Evolutionary conservation across 1,140 invertebrate genomes (phyloP), one percentile per base, ranked within the genome.

Genomic region (Mizuhopecten yessoensis): DNA sequence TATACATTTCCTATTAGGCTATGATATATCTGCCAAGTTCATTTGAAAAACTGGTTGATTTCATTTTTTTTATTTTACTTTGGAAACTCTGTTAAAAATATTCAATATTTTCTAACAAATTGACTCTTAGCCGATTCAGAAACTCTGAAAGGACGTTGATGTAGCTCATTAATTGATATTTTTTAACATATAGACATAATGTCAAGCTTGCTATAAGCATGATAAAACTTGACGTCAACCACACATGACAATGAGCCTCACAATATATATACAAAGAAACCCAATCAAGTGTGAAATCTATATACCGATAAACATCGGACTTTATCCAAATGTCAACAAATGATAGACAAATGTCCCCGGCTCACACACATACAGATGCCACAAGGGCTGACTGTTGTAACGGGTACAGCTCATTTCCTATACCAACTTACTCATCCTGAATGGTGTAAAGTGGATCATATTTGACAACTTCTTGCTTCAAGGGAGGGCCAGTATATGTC

Each of bases 321-420:
- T 75, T n/a, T 75, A 75, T 75, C 57, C 2, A 75, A 75, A 75
- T 75, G 57, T 75, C 57, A 75, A 75, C 57, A 75, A 75, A 75
- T 17, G 29, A 0, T 13, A 29, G 57, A 75, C 57, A 75, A 75
- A 75, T 29, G n/a, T 0, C 23, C 57, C 15, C 29, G 57, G 23
- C n/a, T 75, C 23, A 75, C 57, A 45, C 42, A 45, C 42, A 20
- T 17, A 45, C 42, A 45, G 42, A 45, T 45, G 42, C 42, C 42
- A 45, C 42, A 17, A 45, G 42, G 42, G 42, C 42, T 39, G 36
- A 39, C 36, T 45, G 9, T 45, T 39, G 17, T 17, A 45, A n/a
- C n/a, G 42, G 17, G 9, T 45, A 13, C 42, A 15, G 9, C 9
- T 45, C 42, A 45, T 39, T 7, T 45, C 42, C 9, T 45, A 45